These are phyloP conservation scores for Notolepis coatsorum DNA, from an alignment of 2,797 vertebrate species.

Conservation along the genomic window DNA sequence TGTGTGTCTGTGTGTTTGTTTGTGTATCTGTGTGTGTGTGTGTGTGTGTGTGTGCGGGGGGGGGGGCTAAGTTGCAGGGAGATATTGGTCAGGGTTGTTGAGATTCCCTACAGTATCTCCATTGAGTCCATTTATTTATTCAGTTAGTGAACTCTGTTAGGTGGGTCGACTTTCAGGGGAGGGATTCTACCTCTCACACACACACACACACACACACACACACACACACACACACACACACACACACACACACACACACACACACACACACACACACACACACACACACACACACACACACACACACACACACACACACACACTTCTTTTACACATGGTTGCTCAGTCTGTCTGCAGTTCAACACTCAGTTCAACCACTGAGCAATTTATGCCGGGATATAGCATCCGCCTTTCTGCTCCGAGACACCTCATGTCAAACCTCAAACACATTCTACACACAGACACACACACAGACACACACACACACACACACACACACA, in stretches of 20 bases:
- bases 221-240: not conserved
- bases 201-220: conserved; percentile 1
- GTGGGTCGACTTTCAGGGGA: conserved; percentile 14
- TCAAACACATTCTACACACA: too few species aligned
- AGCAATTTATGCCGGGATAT: conserved; percentile 25
- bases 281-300: not conserved
- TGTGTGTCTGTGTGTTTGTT: too few species aligned
- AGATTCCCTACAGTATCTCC: too few species aligned
- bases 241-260: not conserved
- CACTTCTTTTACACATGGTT: conserved; percentile 9
- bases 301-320: not conserved
- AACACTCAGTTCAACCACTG: conserved; percentile 25
- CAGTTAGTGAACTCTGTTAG: not conserved
- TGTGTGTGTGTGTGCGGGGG: too few species aligned
- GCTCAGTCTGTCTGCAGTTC: not conserved
- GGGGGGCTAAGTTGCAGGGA: too few species aligned
- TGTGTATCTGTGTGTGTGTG: too few species aligned
- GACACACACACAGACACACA: not conserved
- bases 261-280: not conserved
- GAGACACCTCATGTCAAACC: not conserved
- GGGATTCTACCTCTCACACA: conserved; percentile 25
- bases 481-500: not conserved
- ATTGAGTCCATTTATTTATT: too few species aligned
- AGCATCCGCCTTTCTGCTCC: conserved; percentile 24
- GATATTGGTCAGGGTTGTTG: too few species aligned